phyloP scores from a whole-genome alignment of 2,888 invertebrate genomes.

The Laothoe populi region DNA sequence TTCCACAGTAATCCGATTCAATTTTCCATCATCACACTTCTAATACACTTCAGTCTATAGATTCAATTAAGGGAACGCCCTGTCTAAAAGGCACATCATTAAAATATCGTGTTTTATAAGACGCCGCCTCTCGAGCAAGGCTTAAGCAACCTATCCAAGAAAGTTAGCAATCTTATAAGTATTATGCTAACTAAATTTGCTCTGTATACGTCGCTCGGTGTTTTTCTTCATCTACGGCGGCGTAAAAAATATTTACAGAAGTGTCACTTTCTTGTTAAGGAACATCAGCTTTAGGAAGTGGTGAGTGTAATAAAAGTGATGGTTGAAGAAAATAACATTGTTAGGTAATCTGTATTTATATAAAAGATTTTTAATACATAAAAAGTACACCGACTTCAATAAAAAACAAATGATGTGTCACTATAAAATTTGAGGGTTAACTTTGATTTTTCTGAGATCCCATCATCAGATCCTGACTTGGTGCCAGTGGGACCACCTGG shows the following conservation, averaged over 20 bases:
- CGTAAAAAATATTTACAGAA: constrained; percentile 3
- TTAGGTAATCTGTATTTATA: no score
- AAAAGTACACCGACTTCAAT: no score
- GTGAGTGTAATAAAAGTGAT: no score
- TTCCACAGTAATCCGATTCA: neutral
- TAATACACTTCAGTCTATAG: constrained; percentile 1
- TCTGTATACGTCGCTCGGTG: constrained; percentile 46
- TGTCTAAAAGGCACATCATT: constrained; percentile 27
- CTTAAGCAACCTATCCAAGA: constrained; percentile 39
- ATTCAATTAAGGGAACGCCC: constrained; percentile 1
- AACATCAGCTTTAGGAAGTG: neutral
- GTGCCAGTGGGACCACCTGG: no score
- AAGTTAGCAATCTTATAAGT: constrained; percentile 52
- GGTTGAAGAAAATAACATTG: no score
- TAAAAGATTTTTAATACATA: no score
- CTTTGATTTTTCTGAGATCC: no score
- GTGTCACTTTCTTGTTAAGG: constrained; percentile 2
- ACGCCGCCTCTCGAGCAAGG: constrained; percentile 17
- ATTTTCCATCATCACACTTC: neutral
- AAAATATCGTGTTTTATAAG: constrained; percentile 39
- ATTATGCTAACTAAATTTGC: constrained; percentile 52
- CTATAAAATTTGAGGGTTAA: no score
- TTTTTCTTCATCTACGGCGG: constrained; percentile 34
- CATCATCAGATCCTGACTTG: no score
- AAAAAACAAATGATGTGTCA: no score